A percentile compares a stretch with the other conserved stretches of the same genome.
phyloP scores from a whole-genome alignment of 2,888 invertebrate genomes.

The Oscheius sp. region DNA sequence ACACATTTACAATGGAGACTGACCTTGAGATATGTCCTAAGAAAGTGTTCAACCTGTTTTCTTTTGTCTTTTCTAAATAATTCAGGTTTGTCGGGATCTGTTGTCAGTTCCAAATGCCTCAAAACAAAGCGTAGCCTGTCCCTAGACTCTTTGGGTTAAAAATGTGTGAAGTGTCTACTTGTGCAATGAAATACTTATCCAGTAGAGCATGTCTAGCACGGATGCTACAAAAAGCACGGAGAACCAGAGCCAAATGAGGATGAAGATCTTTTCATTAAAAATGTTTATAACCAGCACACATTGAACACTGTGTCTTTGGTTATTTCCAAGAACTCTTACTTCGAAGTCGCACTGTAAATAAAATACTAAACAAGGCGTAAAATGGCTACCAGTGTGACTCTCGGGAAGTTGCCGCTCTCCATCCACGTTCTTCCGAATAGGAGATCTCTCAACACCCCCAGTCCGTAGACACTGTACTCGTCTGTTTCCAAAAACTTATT shows the following conservation, averaged over 20 bases:
- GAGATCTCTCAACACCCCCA: conserved; percentile 71
- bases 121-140: conserved; percentile 72
- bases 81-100: conserved; percentile 72
- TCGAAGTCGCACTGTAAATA: conserved; percentile 70
- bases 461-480: conserved; percentile 70
- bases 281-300: conserved; percentile 73
- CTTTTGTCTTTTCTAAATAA: conserved; percentile 71
- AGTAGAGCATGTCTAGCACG: conserved; percentile 70
- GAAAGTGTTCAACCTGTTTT: conserved; percentile 72
- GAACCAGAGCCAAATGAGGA: conserved; percentile 72
- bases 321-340: conserved; percentile 72
- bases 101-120: conserved; percentile 71
- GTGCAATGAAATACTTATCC: conserved; percentile 61
- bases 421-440: conserved; percentile 71
- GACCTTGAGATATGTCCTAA: conserved; percentile 71
- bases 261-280: conserved; percentile 73
- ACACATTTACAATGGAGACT: background rate
- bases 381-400: conserved; percentile 60
- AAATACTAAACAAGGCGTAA: background rate
- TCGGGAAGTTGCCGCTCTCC: conserved; percentile 72
- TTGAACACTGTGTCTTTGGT: conserved; percentile 71
- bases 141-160: conserved; percentile 37
- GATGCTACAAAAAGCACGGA: conserved; percentile 70
- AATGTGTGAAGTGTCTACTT: conserved; percentile 7
- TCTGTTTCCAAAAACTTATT: conserved; percentile 73